phyloP scores from a whole-genome alignment of 2,113 vertebrate species.

The Python bivittatus region DNA sequence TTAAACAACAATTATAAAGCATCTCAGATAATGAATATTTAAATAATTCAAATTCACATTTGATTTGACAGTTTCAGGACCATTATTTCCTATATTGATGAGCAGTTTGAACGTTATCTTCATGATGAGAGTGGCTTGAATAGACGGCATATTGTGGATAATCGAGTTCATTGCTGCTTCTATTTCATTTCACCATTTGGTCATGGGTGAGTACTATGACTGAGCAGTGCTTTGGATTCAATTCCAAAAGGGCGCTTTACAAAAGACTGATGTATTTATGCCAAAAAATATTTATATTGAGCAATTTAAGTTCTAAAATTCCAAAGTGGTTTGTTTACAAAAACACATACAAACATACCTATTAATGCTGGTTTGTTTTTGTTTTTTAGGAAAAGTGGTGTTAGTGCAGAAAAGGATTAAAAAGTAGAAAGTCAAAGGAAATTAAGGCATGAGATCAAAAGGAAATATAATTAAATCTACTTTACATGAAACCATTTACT shows the following conservation, averaged over 20 bases:
- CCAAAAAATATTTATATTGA: neutral
- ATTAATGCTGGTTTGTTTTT: neutral
- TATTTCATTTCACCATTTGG: slow-evolving; percentile 98
- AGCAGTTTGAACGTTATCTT: slow-evolving; percentile 97
- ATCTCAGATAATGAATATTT: neutral
- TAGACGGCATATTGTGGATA: slow-evolving; percentile 94
- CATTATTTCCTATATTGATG: slow-evolving; percentile 96
- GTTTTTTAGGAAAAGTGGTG: neutral
- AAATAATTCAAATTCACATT: neutral
- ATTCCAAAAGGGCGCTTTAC: neutral
- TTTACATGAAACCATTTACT: neutral
- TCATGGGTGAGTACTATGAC: slow-evolving; percentile 82
- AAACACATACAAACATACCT: neutral
- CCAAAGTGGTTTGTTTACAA: neutral
- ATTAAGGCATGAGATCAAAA: neutral
- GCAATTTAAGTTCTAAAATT: neutral
- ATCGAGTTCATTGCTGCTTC: slow-evolving; percentile 97
- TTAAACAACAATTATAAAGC: neutral
- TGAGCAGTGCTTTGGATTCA: neutral
- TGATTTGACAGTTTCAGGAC: slow-evolving; percentile 87
- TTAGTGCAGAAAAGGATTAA: neutral
- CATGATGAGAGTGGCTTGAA: slow-evolving; percentile 97
- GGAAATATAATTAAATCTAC: neutral
- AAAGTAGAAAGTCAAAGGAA: neutral
- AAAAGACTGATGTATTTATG: neutral